phyloP scores from a whole-genome alignment of 2,888 invertebrate species.

The Drosophila suboccidentalis region DNA sequence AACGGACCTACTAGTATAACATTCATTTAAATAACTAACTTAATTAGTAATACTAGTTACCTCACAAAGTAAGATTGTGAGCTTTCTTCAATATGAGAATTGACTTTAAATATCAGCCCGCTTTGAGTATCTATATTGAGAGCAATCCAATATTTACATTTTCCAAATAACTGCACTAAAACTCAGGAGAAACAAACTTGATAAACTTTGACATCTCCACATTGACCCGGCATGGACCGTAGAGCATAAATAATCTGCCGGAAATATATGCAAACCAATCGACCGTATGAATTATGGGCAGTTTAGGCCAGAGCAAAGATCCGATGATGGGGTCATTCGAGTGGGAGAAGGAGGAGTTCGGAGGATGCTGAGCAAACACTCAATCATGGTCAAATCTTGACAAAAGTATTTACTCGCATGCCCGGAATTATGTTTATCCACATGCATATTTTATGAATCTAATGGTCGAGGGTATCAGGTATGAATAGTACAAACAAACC shows the following conservation, averaged over 20 bases:
- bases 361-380: constrained; percentile 51
- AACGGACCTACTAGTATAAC: no score
- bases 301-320: constrained; percentile 31
- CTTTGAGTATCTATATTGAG: constrained; percentile 3
- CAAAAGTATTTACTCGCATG: constrained; percentile 76
- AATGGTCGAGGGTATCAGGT: constrained; percentile 62
- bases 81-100: not conserved
- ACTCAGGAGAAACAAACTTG: not conserved
- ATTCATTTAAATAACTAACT: no score
- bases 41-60: not conserved
- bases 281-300: constrained; percentile 74
- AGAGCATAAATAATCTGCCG: constrained; percentile 39
- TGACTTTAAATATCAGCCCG: not conserved
- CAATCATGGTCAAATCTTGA: constrained; percentile 77
- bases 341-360: not conserved
- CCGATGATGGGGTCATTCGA: not conserved
- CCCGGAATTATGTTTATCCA: constrained; percentile 77
- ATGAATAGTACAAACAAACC: constrained; percentile 48
- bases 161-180: not conserved
- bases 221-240: constrained; percentile 49
- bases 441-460: constrained; percentile 77
- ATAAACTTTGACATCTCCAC: constrained; percentile 53
- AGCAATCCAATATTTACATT: constrained; percentile 26
- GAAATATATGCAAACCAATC: constrained; percentile 63
- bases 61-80: not conserved